Base-by-base conservation (phyloP, 2,888 invertebrate species). In the Drosophila prostipennis region DNA sequence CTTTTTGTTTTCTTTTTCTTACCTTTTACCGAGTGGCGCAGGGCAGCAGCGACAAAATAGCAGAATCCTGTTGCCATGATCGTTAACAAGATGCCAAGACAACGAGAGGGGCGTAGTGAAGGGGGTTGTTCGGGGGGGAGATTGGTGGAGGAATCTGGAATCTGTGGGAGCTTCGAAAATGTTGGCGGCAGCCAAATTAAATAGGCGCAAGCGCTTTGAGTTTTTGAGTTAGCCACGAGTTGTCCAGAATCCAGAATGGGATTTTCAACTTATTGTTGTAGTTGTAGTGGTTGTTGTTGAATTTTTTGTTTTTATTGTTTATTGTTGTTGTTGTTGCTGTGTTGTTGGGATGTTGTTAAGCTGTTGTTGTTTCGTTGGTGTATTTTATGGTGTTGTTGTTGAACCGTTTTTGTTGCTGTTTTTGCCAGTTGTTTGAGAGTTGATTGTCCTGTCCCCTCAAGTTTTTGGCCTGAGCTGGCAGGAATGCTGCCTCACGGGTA, bases 11-110 rank as follows among this genome's bases (percentile, higher is more conserved):
- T 40, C 49, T 46, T n/a, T 69, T 78, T 43, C 69, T 78, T 43
- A 54, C 49, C 55, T 53, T 70, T 70, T 70, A 63, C 23, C 54
- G 53, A 58, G 72, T 77, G 85, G 82, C 81, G 81, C 87, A 84
- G 87, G 74, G 84, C 64, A 70, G 68, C 81, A 87, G 82, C 87
- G 85, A 88, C 89, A 84, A 84, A 84, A 84, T 84, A 84, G 84
- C 84, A 87, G 89, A 84, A 84, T 87, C 89, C 89, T 84, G 84
- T 89, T 84, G 84, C 89, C 87, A 83, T 89, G 89, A 88, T 84
- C 84, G 84, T 88, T 84, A 84, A 84, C 89, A 84, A 84, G 89
- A 88, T 89, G 87, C 84, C 82, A 82, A 82, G 81, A 87, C 83
- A 87, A 80, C 68, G 71, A 53, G 39, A 23, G 36, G n/a, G 48